phyloP scores from a whole-genome alignment of 2,113 vertebrate genomes.

The Polypterus senegalus region DNA sequence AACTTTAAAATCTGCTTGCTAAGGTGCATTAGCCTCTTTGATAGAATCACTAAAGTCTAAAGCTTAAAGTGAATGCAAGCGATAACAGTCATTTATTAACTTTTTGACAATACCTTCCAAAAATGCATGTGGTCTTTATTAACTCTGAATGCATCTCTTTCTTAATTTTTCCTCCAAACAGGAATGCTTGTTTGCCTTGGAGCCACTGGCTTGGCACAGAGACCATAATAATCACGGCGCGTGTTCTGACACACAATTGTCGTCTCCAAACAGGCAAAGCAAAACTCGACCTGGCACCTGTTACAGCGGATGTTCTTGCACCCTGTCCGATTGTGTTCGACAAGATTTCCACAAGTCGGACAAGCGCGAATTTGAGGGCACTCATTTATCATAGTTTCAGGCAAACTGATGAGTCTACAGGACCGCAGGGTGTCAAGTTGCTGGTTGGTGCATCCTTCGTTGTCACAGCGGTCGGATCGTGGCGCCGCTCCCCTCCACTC shows the following conservation, averaged over 20 bases:
- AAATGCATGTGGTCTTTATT: no score
- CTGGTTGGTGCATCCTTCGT: constrained; percentile 31
- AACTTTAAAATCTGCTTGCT: no score
- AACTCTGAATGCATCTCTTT: no score
- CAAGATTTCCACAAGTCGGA: constrained; percentile 42
- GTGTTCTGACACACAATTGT: constrained; percentile 28
- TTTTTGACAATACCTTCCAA: no score
- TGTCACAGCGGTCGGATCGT: constrained; percentile 37
- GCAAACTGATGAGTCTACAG: constrained; percentile 18
- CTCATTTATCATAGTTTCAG: constrained; percentile 10
- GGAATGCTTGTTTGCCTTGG: constrained; percentile 44
- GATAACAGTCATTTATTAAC: no score
- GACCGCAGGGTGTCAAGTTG: constrained; percentile 31
- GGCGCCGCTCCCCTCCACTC: constrained; percentile 38
- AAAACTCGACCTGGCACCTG: constrained; percentile 49
- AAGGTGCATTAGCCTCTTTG: no score
- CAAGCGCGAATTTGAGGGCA: constrained; percentile 47
- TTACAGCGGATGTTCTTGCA: constrained; percentile 51
- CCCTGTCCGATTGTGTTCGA: constrained; percentile 42
- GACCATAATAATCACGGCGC: constrained; percentile 30
- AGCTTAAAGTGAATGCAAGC: no score
- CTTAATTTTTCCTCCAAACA: no score
- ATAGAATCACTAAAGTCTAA: no score
- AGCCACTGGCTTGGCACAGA: constrained; percentile 36
- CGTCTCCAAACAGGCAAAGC: constrained; percentile 50